phyloP scores from a whole-genome alignment of 2,797 vertebrate species.

The Cheirogaleus major region DNA sequence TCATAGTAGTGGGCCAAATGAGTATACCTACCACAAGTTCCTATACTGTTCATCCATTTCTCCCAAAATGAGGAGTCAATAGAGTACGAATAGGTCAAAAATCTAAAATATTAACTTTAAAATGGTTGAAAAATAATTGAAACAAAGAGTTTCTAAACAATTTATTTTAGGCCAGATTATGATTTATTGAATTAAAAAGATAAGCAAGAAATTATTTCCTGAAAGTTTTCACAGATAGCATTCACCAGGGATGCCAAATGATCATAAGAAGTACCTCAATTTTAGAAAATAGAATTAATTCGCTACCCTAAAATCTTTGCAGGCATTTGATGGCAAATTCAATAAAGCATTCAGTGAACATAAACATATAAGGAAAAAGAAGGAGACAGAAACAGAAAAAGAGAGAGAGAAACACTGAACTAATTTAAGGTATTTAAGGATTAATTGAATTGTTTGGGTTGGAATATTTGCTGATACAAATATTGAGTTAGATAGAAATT shows the following conservation, averaged over 20 bases:
- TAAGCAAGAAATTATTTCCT: not conserved
- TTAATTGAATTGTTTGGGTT: not conserved
- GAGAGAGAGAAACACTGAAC: not conserved
- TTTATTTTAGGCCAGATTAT: not conserved
- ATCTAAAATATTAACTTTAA: not conserved
- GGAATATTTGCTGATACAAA: not conserved
- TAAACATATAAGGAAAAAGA: not conserved
- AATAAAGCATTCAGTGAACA: not conserved
- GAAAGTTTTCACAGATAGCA: not conserved
- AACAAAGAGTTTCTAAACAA: not conserved
- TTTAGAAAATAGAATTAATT: constrained; percentile 32
- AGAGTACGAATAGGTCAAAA: not conserved
- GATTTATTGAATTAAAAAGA: constrained; percentile 16
- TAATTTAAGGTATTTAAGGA: not conserved
- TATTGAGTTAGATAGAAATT: not conserved
- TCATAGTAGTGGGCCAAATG: not conserved
- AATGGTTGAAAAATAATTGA: not conserved
- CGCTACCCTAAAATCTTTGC: not conserved
- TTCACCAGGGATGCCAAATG: not conserved
- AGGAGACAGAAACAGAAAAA: not conserved
- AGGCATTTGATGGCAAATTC: not conserved
- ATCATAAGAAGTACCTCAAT: not conserved
- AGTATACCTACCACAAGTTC: not conserved
- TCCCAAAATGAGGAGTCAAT: not conserved
- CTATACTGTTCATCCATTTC: not conserved